Conservation (phyloP, 2,888 invertebrate species). For the Prosopocoilus inquinatus region DNA sequence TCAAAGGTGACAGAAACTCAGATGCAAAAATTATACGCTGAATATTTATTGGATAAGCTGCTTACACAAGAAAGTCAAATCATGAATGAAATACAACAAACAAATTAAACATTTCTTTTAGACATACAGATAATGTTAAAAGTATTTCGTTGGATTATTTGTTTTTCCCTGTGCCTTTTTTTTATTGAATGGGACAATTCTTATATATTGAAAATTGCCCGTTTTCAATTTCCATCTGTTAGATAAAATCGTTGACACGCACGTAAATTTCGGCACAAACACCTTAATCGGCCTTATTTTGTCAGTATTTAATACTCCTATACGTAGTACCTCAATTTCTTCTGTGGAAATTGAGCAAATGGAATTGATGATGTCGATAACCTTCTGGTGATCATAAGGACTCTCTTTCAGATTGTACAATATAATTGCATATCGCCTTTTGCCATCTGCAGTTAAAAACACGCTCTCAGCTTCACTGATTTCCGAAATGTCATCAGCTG, state of each 20-base stretch:
- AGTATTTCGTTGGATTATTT: too few relatives aligned
- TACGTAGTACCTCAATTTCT: slow-evolving; percentile 4
- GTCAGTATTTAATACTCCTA: neutral
- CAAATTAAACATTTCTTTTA: too few relatives aligned
- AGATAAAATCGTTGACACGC: slow-evolving; percentile 4
- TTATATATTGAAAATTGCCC: slow-evolving; percentile 3
- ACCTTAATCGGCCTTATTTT: slow-evolving; percentile 8
- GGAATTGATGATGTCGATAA: slow-evolving; percentile 5
- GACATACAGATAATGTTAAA: too few relatives aligned
- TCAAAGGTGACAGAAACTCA: too few relatives aligned
- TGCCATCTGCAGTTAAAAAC: too few relatives aligned
- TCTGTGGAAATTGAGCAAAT: neutral
- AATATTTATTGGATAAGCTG: too few relatives aligned
- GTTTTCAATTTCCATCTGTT: slow-evolving; percentile 6
- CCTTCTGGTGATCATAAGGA: slow-evolving; percentile 3
- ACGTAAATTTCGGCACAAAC: slow-evolving; percentile 6
- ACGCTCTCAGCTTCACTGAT: too few relatives aligned
- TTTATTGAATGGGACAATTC: slow-evolving; percentile 5
- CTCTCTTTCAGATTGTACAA: neutral
- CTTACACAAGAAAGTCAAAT: too few relatives aligned
- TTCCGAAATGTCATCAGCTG: too few relatives aligned
- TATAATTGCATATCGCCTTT: too few relatives aligned
- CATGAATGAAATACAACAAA: too few relatives aligned
- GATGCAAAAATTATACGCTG: too few relatives aligned
- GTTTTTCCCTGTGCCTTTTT: neutral